phyloP scores from a whole-genome alignment of 64 coral and sea anemone genomes.

The Montipora sp. region DNA sequence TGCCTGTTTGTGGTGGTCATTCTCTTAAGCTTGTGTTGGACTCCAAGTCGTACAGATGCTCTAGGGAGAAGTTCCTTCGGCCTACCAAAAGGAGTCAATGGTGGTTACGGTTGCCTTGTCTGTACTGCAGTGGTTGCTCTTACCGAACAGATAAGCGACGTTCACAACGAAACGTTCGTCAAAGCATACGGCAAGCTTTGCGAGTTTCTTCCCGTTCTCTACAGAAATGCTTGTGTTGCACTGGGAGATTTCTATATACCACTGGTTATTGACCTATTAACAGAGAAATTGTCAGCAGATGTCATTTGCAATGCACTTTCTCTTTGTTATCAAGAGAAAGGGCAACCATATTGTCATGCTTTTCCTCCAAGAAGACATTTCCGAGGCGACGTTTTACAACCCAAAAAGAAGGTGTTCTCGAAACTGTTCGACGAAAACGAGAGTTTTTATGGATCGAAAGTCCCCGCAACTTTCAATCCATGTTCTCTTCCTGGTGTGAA shows the following conservation, averaged over 20 bases:
- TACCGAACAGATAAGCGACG: constrained; percentile 78
- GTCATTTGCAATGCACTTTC: constrained; percentile 86
- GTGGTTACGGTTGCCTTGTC: constrained; percentile 72
- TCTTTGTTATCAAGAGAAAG: constrained; percentile 79
- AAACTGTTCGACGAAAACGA: constrained; percentile 15
- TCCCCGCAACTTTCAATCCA: constrained; percentile 53
- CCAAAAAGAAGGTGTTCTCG: constrained; percentile 24
- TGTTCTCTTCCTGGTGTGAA: constrained; percentile 76
- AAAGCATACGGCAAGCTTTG: constrained; percentile 77
- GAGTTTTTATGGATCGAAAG: background rate
- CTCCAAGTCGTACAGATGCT: background rate
- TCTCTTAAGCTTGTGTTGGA: background rate
- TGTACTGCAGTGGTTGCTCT: constrained; percentile 87
- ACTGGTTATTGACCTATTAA: constrained; percentile 53
- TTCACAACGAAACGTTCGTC: constrained; percentile 88
- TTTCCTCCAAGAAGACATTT: constrained; percentile 85
- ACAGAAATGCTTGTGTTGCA: constrained; percentile 63
- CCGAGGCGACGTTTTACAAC: background rate
- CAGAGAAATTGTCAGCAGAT: constrained; percentile 73
- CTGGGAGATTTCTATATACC: constrained; percentile 80
- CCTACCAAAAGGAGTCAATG: constrained; percentile 83
- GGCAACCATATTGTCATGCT: constrained; percentile 75
- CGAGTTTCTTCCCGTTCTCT: constrained; percentile 57
- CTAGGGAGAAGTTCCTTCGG: background rate
- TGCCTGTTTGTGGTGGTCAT: background rate